Evolutionary conservation across 2,888 invertebrate species (phyloP), one percentile per base, ranked within the genome.

Genomic region (Polyommatus iphigenia): DNA sequence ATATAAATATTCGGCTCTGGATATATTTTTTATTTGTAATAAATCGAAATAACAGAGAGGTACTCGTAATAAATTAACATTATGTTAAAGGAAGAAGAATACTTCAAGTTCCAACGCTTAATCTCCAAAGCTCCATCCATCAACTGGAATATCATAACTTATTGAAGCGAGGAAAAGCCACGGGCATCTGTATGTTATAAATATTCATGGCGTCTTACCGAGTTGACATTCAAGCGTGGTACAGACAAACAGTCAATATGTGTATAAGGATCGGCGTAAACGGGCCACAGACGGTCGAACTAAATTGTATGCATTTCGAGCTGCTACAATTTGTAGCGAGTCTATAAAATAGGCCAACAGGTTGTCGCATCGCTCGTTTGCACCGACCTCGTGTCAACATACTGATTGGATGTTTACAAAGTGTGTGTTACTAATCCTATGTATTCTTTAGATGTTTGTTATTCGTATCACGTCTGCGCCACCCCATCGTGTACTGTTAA

Each of bases 331-430:
- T 54, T 15, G 18, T 18, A 18, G 18, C 54, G 18, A 18, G 18
- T 46, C 3, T 24, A 62, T 0, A 24, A 62, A 62, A 20, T 24
- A 20, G 7, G 20, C 20, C 62, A 67, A 67, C 67, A 67, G 67
- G 67, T 67, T 67, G 67, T 29, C 59, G 59, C 20, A 59, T 29
- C 5, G 29, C 67, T 13, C 18, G 67, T 67, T 20, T 67, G 29
- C 29, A 15, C 29, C 18, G 67, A 6, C 67, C 67, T 15, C 15
- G 29, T 83, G 86, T 85, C 84, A 85, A 86, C 85, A 86, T 77
- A 59, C 83, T 87, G 87, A 88, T 87, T 86, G 86, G 82, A 76
- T 85, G 85, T 84, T 85, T 84, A 81, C 84, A 79, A 81, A 83
- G 83, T 83, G 80, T 79, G 80, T 79, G 78, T 76, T 75, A 80